Conservation (phyloP, 1,140 invertebrate species). For the Drosophila pandora region DNA sequence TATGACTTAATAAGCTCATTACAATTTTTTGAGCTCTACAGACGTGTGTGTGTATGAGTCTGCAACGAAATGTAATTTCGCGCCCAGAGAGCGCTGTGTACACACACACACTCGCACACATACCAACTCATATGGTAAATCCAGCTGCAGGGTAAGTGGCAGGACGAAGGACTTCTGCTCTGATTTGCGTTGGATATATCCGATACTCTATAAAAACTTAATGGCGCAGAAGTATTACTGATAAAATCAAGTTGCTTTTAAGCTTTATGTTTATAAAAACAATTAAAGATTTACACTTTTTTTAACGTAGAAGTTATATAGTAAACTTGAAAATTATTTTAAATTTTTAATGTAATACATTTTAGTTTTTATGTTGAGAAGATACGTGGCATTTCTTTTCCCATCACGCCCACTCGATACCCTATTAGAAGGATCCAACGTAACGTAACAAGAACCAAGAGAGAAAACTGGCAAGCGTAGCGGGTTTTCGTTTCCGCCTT, state of each 20-base stretch:
- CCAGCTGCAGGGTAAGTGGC: conserved; percentile 23
- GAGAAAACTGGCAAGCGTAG: conserved; percentile 41
- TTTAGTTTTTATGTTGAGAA: too few species aligned
- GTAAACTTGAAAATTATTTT: too few species aligned
- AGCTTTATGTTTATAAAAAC: too few species aligned
- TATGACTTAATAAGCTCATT: conserved; percentile 75
- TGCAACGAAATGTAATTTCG: conserved; percentile 58
- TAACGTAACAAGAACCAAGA: conserved; percentile 17
- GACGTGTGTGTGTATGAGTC: conserved; percentile 18
- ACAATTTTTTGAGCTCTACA: conserved; percentile 37
- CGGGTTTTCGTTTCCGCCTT: conserved; percentile 61
- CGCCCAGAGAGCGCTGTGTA: conserved; percentile 32
- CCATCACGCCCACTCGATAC: conserved; percentile 10
- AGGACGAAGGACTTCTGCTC: conserved; percentile 10
- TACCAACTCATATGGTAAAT: conserved; percentile 22
- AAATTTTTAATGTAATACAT: too few species aligned
- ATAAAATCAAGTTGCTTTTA: not conserved
- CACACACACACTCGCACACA: conserved; percentile 9
- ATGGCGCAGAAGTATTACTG: not conserved
- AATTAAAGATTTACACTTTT: too few species aligned
- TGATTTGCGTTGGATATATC: conserved; percentile 29
- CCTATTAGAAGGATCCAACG: conserved; percentile 14
- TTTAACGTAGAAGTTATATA: too few species aligned
- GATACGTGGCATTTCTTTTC: too few species aligned
- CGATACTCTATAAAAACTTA: conserved; percentile 15